Evolutionary conservation across 2,888 invertebrate species (phyloP), one percentile per base, ranked within the genome.

Genomic region (Dryobotodes eremita): DNA sequence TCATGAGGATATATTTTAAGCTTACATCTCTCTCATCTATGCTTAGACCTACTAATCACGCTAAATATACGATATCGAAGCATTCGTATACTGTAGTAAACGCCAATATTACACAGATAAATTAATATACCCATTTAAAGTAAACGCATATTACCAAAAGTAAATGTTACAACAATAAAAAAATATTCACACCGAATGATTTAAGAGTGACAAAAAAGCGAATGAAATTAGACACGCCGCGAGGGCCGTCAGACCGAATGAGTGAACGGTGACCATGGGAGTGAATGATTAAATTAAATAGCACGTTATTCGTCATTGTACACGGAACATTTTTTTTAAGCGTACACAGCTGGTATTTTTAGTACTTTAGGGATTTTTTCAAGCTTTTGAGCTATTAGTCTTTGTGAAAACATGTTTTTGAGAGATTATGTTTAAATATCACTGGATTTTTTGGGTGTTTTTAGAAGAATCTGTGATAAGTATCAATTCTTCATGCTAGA

Each of bases 261-360:
- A 88, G 69, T 66, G 79, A 88, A 66, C 71, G 83, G 77, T 79
- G 75, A 69, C 80, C 82, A 71, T 86, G 79, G 62, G 87, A 83
- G 73, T 89, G 88, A 88, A 88, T 88, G 86, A 88, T 89, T 89
- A 71, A 88, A 89, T 88, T 88, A 88, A 89, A 88, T 84, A 77
- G 80, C 76, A 62, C 71, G 82, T 76, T 82, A 86, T 87, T 82
- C 80, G 61, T 88, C 88, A 84, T 77, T 71, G 77, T 36, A 70
- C 46, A 59, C 64, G 36, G 17, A 31, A 50, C 50, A 66, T 73
- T 87, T 86, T 87, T 85, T 83, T 64, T 69, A n/a, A n/a, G 72
- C 62, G 69, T 50, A 77, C 59, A 76, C 69, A 69, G 71, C 26
- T 65, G 69, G 74, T 62, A 84, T 57, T 82, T 59, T 82, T 46